Percentiles rank a stretch among this genome's conserved stretches.
These are phyloP conservation scores for Hydra vulgaris DNA, from an alignment of 30 jellyfish, hydroid and myxozoan species.

Conservation along the genomic window DNA sequence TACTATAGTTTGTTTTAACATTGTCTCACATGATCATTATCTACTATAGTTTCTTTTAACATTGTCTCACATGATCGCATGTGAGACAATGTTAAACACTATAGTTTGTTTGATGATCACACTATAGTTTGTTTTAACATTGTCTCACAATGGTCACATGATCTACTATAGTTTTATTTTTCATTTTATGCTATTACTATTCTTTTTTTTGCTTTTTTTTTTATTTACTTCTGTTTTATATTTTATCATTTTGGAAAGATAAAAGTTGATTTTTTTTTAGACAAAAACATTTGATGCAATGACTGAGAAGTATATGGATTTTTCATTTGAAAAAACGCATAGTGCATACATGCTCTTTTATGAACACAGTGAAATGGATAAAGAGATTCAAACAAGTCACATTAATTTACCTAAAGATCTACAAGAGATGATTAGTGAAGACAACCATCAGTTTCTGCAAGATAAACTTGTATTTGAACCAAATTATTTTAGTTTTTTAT, in stretches of 20 bases:
- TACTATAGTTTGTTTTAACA: too few relatives aligned
- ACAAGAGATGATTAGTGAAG: constrained; percentile 71
- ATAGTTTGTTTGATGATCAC: too few relatives aligned
- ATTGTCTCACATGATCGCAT: too few relatives aligned
- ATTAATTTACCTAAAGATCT: constrained; percentile 49
- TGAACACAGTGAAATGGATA: constrained; percentile 61
- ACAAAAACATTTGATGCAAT: constrained; percentile 91
- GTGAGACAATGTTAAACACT: too few relatives aligned
- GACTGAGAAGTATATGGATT: constrained; percentile 92
- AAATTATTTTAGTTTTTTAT: constrained; percentile 69
- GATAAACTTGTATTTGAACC: constrained; percentile 79
- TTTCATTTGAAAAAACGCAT: constrained; percentile 89
- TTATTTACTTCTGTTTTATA: too few relatives aligned
- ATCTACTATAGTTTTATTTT: too few relatives aligned
- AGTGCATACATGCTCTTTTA: constrained; percentile 92
- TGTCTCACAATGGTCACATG: too few relatives aligned
- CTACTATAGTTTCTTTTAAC: too few relatives aligned
- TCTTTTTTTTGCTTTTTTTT: too few relatives aligned
- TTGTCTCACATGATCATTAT: too few relatives aligned
- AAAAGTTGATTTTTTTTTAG: constrained; percentile 10
- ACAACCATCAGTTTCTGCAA: constrained; percentile 60
- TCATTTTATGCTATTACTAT: too few relatives aligned
- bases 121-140: too few relatives aligned
- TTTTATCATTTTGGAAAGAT: background rate
- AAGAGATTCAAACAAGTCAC: constrained; percentile 34